Evolutionary conservation across 2,113 vertebrate genomes (phyloP).

Genomic region (Dasypus novemcinctus): DNA sequence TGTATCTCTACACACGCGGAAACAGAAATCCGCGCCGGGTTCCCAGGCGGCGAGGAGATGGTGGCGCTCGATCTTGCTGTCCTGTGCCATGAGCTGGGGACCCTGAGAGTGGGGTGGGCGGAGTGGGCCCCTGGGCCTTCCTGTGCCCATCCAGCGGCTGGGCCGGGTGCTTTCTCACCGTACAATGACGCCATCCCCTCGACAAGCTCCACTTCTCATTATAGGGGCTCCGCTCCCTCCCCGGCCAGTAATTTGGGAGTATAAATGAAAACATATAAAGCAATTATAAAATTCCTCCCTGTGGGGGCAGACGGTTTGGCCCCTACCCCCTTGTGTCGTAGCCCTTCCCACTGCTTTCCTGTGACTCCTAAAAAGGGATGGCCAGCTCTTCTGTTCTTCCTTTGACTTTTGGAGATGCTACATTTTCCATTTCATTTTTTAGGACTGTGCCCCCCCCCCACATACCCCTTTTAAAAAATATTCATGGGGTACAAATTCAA

Average conservation of each 20-base stretch:
- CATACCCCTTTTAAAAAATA: background rate
- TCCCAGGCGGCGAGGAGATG: background rate
- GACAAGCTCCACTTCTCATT: background rate
- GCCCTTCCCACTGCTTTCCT: constrained; percentile 22
- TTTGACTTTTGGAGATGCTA: background rate
- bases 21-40: background rate
- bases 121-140: background rate
- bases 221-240: background rate
- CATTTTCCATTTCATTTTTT: background rate
- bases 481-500: background rate
- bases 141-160: background rate
- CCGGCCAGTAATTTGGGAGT: constrained; percentile 15
- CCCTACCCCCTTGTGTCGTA: background rate
- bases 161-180: rapidly evolving
- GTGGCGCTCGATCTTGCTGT: background rate
- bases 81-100: background rate
- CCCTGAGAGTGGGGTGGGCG: rapidly evolving
- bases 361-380: background rate
- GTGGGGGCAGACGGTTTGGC: background rate
- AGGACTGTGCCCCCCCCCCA: background rate
- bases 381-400: background rate
- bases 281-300: background rate
- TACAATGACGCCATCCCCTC: rapidly evolving
- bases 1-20: background rate
- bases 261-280: background rate